phyloP scores from a whole-genome alignment of 2,113 vertebrate genomes.

The Eleginops maclovinus region DNA sequence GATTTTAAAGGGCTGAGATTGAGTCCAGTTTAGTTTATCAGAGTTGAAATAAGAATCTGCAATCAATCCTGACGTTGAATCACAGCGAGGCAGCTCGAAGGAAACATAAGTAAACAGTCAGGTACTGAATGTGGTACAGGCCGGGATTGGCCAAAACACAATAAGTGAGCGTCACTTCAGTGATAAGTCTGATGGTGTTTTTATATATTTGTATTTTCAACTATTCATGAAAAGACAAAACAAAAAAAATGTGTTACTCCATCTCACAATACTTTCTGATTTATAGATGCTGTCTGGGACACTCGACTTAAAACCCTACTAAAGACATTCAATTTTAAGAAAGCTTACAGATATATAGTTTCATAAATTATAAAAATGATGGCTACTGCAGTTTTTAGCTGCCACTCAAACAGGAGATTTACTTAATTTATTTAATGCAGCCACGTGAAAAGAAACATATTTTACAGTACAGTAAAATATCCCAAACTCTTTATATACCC shows the following conservation, averaged over 20 bases:
- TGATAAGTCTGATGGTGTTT: neutral
- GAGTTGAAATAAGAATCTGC: neutral
- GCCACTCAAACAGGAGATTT: too few relatives aligned
- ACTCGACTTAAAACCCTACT: neutral
- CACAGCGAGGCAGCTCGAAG: neutral
- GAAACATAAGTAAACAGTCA: neutral
- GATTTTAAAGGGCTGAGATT: neutral
- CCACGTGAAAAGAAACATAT: too few relatives aligned
- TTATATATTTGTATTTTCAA: conserved; percentile 18
- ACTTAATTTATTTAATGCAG: too few relatives aligned
- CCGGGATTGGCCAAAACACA: neutral
- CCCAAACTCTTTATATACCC: too few relatives aligned
- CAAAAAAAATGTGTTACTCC: neutral
- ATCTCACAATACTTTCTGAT: neutral
- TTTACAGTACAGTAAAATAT: too few relatives aligned
- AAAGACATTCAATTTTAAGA: neutral
- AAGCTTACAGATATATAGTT: neutral
- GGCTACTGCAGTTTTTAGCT: neutral
- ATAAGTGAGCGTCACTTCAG: neutral
- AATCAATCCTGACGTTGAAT: neutral
- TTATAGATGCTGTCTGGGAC: neutral
- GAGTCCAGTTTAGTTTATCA: conserved; percentile 3
- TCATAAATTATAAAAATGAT: neutral
- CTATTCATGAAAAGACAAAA: neutral
- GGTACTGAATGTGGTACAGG: neutral